phyloP scores from a whole-genome alignment of 2,797 vertebrate genomes.

The Bovichtus variegatus region DNA sequence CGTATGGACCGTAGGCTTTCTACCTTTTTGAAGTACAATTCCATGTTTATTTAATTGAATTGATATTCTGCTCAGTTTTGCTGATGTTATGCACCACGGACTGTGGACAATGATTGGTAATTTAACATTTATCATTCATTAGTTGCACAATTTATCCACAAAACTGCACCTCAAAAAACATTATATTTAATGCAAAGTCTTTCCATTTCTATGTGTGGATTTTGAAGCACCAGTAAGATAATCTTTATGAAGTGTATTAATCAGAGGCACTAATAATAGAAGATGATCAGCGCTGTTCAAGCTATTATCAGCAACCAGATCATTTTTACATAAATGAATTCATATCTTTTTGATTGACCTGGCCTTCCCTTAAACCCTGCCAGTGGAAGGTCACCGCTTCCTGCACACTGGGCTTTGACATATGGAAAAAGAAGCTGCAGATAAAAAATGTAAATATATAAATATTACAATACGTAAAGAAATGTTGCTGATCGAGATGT shows the following conservation, averaged over 20 bases:
- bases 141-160: neutral
- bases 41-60: slow-evolving; percentile 36
- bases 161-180: neutral
- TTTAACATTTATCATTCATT: slow-evolving; percentile 9
- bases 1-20: slow-evolving; percentile 6
- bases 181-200: neutral
- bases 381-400: slow-evolving; percentile 5
- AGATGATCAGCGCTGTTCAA: slow-evolving; percentile 1
- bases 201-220: neutral
- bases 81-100: slow-evolving; percentile 35
- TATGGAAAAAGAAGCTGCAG: neutral
- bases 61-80: slow-evolving; percentile 36
- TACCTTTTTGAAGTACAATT: slow-evolving; percentile 24
- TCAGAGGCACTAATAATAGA: slow-evolving; percentile 11
- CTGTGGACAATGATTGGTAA: neutral
- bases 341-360: slow-evolving; percentile 8
- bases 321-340: neutral
- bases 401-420: too few species aligned
- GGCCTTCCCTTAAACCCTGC: neutral
- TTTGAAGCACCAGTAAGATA: neutral
- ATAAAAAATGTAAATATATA: neutral
- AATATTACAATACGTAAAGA: neutral
- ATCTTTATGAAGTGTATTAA: neutral
- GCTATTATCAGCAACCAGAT: neutral
- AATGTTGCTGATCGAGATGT: neutral